Evolutionary conservation across 2,888 invertebrate genomes (phyloP).

Genomic region (Plebejus argus): DNA sequence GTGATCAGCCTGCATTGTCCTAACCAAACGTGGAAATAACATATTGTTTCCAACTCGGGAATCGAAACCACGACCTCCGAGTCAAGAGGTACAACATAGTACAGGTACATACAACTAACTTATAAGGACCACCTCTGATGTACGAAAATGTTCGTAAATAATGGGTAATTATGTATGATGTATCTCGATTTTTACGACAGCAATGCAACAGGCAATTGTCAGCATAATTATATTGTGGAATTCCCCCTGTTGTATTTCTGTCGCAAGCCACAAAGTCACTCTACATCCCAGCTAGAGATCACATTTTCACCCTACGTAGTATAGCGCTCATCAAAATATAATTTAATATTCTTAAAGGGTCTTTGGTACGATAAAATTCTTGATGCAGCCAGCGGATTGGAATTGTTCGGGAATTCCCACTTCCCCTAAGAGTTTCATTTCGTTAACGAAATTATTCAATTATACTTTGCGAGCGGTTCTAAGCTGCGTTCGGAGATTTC

Average conservation of each 20-base stretch:
- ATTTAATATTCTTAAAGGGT: slow-evolving; percentile 45
- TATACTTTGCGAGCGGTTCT: slow-evolving; percentile 52
- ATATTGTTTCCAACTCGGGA: too few relatives aligned
- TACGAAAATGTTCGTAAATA: too few relatives aligned
- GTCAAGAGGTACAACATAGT: too few relatives aligned
- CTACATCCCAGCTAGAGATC: neutral
- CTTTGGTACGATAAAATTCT: slow-evolving; percentile 63
- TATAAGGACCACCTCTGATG: too few relatives aligned
- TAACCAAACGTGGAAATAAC: too few relatives aligned
- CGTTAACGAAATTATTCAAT: slow-evolving; percentile 76
- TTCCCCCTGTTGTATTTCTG: neutral
- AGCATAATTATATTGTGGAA: too few relatives aligned
- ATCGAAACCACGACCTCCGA: too few relatives aligned
- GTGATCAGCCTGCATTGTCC: too few relatives aligned
- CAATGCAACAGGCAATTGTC: too few relatives aligned
- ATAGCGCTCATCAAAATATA: slow-evolving; percentile 43
- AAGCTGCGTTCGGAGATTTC: slow-evolving; percentile 33
- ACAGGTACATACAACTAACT: too few relatives aligned
- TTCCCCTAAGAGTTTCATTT: slow-evolving; percentile 62
- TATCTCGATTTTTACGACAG: too few relatives aligned
- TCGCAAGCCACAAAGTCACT: neutral
- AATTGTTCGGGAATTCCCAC: slow-evolving; percentile 61
- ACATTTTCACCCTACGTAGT: slow-evolving; percentile 32
- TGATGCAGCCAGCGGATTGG: slow-evolving; percentile 64
- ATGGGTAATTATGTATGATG: too few relatives aligned